Base-by-base conservation (phyloP, 2,113 vertebrate genomes). In the Marmota flaviventris region DNA sequence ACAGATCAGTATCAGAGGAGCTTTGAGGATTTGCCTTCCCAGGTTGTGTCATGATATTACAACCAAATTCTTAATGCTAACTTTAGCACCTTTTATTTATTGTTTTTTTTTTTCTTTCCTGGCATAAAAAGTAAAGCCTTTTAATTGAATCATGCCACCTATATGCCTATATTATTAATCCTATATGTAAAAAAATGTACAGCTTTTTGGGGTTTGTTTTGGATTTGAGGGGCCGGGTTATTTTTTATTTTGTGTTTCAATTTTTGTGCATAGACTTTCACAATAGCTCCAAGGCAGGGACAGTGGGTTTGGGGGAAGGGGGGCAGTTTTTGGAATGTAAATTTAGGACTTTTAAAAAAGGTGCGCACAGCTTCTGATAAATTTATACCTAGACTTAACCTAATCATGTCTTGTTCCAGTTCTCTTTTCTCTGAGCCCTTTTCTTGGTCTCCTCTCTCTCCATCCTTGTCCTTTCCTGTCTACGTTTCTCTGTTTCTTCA, bases 51-150 rank as follows among this genome's bases (percentile, higher is more conserved):
- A 95, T 16, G 98, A 72, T 98, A 96, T 97, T 98, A 97, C 98
- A 98, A 98, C 65, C 98, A 97, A 98, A 98, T 98, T 98, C 98
- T 98, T 99, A 98, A 98, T 97, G 99, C 99, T 99, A 98, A 98
- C 95, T 97, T 98, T 98, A 99, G 99, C 99, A 99, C 99, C 99
- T 99, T 99, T 98, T 99, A 99, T 99, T 99, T 99, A 99, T 99
- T 99, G 98, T 97, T 94, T 97, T 51, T 51, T 98, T 97, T 98
- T 98, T 98, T 97, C 98, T 98, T 98, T 98, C 65, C 98, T 95
- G 98, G 94, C 98, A 97, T 98, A 97, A 97, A 98, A 98, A 95
- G 89, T 93, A 98, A 98, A 99, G 99, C 98, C 98, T 99, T 98
- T 99, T 99, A 98, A 98, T 98, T 98, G 98, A 99, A 98, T 99